Evolutionary conservation across 2,888 invertebrate genomes (phyloP).

Genomic region (Biston stratarius): DNA sequence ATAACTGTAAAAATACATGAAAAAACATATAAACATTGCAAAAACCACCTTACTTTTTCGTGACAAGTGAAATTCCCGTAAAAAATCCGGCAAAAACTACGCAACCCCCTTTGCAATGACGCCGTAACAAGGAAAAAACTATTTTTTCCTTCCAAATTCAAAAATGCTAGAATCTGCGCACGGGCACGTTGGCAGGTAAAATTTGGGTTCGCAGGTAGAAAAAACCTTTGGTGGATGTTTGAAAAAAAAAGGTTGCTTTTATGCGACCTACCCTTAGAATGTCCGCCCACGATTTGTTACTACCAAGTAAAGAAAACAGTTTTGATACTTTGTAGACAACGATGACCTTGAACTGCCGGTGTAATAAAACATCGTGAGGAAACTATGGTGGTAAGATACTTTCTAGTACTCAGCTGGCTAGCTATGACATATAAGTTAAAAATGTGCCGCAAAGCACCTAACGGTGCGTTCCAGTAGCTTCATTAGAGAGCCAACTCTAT

Average conservation of each 20-base stretch:
- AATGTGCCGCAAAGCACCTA: no score
- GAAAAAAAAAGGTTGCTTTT: slow-evolving; percentile 79
- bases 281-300: slow-evolving; percentile 76
- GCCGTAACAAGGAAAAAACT: slow-evolving; percentile 52
- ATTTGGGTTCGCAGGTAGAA: slow-evolving; percentile 83
- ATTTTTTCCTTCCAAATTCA: slow-evolving; percentile 66
- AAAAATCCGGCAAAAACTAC: slow-evolving; percentile 75
- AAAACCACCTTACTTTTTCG: slow-evolving; percentile 66
- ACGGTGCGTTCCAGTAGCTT: no score
- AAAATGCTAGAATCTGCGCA: slow-evolving; percentile 79
- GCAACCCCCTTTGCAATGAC: slow-evolving; percentile 63
- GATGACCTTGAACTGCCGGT: slow-evolving; percentile 2
- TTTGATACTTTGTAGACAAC: slow-evolving; percentile 48
- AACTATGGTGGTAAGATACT: no score
- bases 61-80: slow-evolving; percentile 77
- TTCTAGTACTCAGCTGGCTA: no score
- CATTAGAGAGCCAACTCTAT: no score
- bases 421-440: no score
- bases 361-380: background rate
- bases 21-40: slow-evolving; percentile 68
- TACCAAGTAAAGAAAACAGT: slow-evolving; percentile 45
- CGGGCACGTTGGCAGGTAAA: slow-evolving; percentile 73
- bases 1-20: slow-evolving; percentile 41
- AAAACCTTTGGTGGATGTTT: slow-evolving; percentile 75
- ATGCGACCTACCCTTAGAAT: slow-evolving; percentile 78